Conservation (phyloP, 1,140 invertebrate species). For the Episyrphus balteatus region DNA sequence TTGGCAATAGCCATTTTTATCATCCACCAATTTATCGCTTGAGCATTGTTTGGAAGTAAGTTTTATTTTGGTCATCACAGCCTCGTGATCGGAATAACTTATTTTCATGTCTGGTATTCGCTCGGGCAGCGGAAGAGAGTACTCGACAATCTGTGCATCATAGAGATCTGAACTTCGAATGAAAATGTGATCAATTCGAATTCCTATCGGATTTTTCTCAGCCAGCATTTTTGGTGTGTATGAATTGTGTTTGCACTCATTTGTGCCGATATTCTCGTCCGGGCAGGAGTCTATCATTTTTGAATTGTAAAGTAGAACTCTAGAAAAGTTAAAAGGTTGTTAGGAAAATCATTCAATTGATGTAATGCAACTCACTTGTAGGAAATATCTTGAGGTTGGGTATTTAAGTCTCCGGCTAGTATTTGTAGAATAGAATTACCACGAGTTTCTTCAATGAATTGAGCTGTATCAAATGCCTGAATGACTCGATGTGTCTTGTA, state of each 20-base stretch:
- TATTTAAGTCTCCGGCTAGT: conserved; percentile 87
- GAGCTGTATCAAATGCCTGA: conserved; percentile 88
- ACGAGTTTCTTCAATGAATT: conserved; percentile 81
- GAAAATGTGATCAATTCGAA: conserved; percentile 85
- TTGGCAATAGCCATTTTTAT: background rate
- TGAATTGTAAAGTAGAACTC: conserved; percentile 31
- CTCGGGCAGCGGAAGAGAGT: conserved; percentile 58
- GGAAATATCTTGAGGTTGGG: conserved; percentile 74
- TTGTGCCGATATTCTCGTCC: conserved; percentile 49
- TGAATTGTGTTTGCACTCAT: conserved; percentile 70
- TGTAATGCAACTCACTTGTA: conserved; percentile 44
- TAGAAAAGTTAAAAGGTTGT: conserved; percentile 7
- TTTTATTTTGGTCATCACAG: conserved; percentile 54
- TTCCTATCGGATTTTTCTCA: conserved; percentile 55
- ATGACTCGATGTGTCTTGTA: conserved; percentile 81
- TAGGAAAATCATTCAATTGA: conserved; percentile 1
- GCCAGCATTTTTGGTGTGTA: conserved; percentile 53
- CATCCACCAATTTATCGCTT: background rate
- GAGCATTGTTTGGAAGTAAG: conserved; percentile 6
- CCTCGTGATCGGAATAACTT: conserved; percentile 87
- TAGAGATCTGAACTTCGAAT: conserved; percentile 41
- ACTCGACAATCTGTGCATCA: conserved; percentile 49
- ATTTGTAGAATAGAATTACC: conserved; percentile 67
- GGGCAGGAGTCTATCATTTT: conserved; percentile 40
- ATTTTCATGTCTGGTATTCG: conserved; percentile 58